Evolutionary conservation across 1,140 invertebrate genomes (phyloP).

Genomic region (Atopsyche davidsoni): DNA sequence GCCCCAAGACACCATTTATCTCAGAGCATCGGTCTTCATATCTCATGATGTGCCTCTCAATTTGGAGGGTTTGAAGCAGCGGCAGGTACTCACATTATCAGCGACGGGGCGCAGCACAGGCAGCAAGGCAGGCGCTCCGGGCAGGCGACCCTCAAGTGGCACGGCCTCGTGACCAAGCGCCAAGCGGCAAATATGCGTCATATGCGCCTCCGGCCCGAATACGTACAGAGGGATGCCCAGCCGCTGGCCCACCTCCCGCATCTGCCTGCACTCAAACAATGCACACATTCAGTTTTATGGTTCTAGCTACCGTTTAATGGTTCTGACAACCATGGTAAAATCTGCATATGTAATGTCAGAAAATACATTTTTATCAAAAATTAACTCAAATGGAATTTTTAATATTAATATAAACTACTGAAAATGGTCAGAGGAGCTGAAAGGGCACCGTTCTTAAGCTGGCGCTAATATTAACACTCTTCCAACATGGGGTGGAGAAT

Average conservation of each 20-base stretch:
- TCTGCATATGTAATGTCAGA: too few species aligned
- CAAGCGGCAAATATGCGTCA: constrained; percentile 98
- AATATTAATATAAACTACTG: too few species aligned
- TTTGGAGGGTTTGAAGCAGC: not conserved
- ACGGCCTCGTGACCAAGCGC: constrained; percentile 89
- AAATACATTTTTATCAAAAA: too few species aligned
- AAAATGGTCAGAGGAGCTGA: constrained; percentile 2
- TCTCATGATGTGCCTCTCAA: too few species aligned
- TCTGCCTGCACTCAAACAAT: constrained; percentile 70
- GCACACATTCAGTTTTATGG: too few species aligned
- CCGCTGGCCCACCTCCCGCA: constrained; percentile 82
- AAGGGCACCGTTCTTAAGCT: not conserved
- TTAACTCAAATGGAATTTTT: too few species aligned
- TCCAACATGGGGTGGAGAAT: too few species aligned
- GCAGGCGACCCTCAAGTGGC: constrained; percentile 53
- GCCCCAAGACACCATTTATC: too few species aligned
- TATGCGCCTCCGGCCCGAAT: constrained; percentile 98
- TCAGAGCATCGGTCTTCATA: too few species aligned
- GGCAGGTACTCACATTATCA: not conserved
- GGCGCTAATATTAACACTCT: not conserved
- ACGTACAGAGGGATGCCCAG: constrained; percentile 91
- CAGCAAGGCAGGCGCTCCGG: constrained; percentile 34
- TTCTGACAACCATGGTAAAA: too few species aligned
- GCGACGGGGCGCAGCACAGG: constrained; percentile 3
- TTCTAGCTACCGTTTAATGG: too few species aligned